These are phyloP conservation scores for Apotomis betuletana DNA, from an alignment of 2,888 invertebrate species.

Conservation along the genomic window DNA sequence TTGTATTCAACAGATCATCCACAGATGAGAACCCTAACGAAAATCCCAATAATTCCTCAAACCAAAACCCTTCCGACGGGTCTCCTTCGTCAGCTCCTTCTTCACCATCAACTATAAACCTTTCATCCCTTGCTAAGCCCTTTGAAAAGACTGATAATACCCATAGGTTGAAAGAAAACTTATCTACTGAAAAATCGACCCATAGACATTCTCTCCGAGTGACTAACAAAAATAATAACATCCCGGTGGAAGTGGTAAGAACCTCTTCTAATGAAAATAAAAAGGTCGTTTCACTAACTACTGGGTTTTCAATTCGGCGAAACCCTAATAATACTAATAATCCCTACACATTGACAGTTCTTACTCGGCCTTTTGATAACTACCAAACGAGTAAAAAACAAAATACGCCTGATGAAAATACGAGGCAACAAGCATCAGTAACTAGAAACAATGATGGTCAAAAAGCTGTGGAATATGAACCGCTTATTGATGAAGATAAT, in stretches of 20 bases:
- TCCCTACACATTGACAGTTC: constrained; percentile 75
- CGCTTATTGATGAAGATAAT: constrained; percentile 48
- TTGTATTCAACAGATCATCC: constrained; percentile 84
- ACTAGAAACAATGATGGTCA: constrained; percentile 45
- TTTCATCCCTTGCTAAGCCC: constrained; percentile 78
- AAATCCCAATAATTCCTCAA: constrained; percentile 69
- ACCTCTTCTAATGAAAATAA: constrained; percentile 59
- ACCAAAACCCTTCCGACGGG: constrained; percentile 71
- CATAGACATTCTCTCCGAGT: constrained; percentile 59
- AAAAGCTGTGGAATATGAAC: constrained; percentile 48
- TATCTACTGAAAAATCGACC: constrained; percentile 67
- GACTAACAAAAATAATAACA: constrained; percentile 66
- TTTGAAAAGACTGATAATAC: constrained; percentile 78
- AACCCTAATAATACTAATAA: constrained; percentile 72
- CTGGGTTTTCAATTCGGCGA: constrained; percentile 78
- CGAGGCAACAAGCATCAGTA: constrained; percentile 10
- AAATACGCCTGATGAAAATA: constrained; percentile 47
- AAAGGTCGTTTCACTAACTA: constrained; percentile 73
- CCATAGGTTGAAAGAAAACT: constrained; percentile 66
- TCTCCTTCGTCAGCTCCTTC: constrained; percentile 61
- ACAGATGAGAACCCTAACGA: constrained; percentile 77
- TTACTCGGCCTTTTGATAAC: constrained; percentile 69
- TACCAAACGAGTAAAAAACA: constrained; percentile 46
- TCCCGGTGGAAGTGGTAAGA: constrained; percentile 60
- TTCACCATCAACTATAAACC: constrained; percentile 65